Evolutionary conservation across 1,140 invertebrate genomes (phyloP), one percentile per base, ranked within the genome.

Genomic region (Coelopa frigida): DNA sequence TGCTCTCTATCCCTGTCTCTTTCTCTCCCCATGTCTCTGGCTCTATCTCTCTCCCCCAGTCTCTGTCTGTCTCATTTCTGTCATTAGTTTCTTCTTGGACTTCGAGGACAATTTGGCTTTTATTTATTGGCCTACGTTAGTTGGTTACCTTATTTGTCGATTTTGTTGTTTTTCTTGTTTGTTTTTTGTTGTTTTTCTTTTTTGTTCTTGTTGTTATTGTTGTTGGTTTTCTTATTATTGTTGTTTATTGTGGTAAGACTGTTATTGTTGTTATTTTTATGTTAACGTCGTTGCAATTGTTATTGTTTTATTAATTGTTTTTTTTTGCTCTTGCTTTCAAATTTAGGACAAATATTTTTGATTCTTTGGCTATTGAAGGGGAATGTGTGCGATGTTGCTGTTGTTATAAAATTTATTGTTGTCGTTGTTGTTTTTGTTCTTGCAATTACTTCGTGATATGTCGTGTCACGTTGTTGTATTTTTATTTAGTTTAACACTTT

Each of bases 381-480:
- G 20, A 4, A 24, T 4, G 3, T 27, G 37, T 48, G 37, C 44
- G 32, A 29, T n/a, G 40, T 42, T 42, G 20, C 32, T 42, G 21
- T 29, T 42, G 32, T 42, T n/a, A 2, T 29, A 31, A 33, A 39
- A 26, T 31, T 39, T 24, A 43, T 24, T 24, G 41, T 36, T 23
- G 27, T 17, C 36, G 54, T 46, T 57, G 57, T 49, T 59, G 55
- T 49, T 50, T 49, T 17, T 32, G 8, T 29, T 35, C 14, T 5
- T 8, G 23, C 35, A 17, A 42, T 42, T 42, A 42, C n/a, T n/a
- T 42, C 40, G 32, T 42, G 32, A 42, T 42, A 42, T 29, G 27
- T 29, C 27, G 40, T 29, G 22, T 42, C 27, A 42, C 32, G 32
- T 42, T 42, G 32, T 60, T 52, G 53, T 60, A 42, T 42, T 42